Conservation (phyloP, 1,140 invertebrate genomes). For the Eriosoma lanigerum region DNA sequence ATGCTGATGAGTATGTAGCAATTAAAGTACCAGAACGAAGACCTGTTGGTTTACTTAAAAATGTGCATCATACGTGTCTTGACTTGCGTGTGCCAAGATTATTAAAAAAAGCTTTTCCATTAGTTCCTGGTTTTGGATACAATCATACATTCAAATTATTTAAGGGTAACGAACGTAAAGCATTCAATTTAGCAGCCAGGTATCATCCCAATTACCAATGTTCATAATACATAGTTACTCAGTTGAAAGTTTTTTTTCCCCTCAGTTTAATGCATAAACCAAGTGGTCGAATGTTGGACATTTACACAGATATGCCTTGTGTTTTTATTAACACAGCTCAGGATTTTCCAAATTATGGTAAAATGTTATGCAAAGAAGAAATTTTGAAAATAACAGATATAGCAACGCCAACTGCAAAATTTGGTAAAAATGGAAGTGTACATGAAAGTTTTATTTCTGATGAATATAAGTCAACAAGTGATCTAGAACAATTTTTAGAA, state of each 20-base stretch:
- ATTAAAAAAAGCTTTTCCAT: constrained; percentile 61
- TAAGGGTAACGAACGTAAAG: constrained; percentile 12
- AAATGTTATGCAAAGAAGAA: background rate
- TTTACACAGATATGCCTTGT: constrained; percentile 83
- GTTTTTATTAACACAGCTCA: constrained; percentile 83
- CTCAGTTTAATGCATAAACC: constrained; percentile 46
- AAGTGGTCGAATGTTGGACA: constrained; percentile 60
- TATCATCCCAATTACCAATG: background rate
- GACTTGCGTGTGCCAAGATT: constrained; percentile 67
- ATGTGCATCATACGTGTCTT: constrained; percentile 67
- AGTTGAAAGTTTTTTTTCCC: background rate
- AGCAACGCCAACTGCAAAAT: background rate
- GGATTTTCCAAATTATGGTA: constrained; percentile 42
- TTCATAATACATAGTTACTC: background rate
- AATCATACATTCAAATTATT: constrained; percentile 65
- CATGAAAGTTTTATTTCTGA: background rate
- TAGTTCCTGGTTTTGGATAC: constrained; percentile 63
- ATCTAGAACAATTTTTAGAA: background rate
- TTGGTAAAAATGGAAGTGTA: background rate
- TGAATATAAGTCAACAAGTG: background rate
- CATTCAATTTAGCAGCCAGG: constrained; percentile 34
- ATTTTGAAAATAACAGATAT: constrained; percentile 3
- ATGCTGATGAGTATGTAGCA: constrained; percentile 27
- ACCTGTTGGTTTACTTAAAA: constrained; percentile 59
- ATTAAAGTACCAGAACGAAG: constrained; percentile 12